Conservation (phyloP, 2,797 vertebrate genomes). For the Fundulus diaphanus region DNA sequence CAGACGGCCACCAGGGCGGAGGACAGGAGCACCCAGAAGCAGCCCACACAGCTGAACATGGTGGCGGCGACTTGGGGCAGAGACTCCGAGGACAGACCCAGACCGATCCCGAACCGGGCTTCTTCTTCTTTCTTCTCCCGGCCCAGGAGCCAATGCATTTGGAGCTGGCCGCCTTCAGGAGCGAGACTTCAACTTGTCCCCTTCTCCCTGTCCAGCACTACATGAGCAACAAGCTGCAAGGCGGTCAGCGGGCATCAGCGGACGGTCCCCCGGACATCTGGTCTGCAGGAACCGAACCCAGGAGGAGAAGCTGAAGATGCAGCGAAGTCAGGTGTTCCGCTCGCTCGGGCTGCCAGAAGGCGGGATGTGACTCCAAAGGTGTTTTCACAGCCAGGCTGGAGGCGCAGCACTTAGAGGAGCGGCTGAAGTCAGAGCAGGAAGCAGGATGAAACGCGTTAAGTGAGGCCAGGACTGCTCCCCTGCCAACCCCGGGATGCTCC, state of each 20-base stretch:
- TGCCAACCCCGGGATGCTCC: constrained; percentile 7
- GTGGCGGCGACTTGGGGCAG: constrained; percentile 79
- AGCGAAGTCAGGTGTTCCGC: constrained; percentile 48
- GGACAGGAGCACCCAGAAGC: constrained; percentile 91
- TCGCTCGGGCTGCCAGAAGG: constrained; percentile 18
- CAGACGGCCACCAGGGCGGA: constrained; percentile 88
- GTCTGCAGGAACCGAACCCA: background rate
- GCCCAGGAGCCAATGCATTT: constrained; percentile 86
- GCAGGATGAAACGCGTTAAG: background rate
- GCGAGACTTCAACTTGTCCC: constrained; percentile 55
- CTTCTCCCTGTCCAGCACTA: constrained; percentile 46
- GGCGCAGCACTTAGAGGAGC: constrained; percentile 47
- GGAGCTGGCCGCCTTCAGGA: constrained; percentile 75
- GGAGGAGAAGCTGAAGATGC: background rate
- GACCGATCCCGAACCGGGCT: constrained; percentile 77
- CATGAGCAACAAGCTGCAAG: constrained; percentile 38
- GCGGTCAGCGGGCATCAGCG: constrained; percentile 34
- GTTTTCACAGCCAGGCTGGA: constrained; percentile 70
- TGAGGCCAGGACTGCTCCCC: background rate
- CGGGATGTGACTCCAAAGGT: constrained; percentile 43
- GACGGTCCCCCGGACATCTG: constrained; percentile 54
- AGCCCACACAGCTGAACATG: constrained; percentile 92
- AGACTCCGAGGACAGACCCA: constrained; percentile 76
- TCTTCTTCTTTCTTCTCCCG: constrained; percentile 83
- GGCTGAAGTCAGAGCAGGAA: background rate